Evolutionary conservation across 2,888 invertebrate species (phyloP), one percentile per base, ranked within the genome.

Genomic region (Neoascia interrupta): DNA sequence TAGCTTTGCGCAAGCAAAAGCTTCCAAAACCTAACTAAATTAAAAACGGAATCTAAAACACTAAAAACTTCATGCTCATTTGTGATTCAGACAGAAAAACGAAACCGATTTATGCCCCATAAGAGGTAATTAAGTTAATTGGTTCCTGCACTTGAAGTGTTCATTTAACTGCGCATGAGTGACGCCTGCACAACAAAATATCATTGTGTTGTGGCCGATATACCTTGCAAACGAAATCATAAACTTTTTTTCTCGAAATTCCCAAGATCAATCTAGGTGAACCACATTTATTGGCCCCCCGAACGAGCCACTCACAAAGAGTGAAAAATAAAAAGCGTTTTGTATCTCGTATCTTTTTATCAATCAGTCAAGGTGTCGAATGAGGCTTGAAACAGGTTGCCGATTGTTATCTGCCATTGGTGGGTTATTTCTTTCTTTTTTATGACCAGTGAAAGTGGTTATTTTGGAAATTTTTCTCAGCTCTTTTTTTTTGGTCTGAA

Each of bases 81-180:
- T 51, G 47, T 54, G 56, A 41, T 47, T 58, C 31, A 37, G 18
- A 23, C 43, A 56, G 15, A 47, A n/a, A 49, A 61, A 66, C 72
- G 60, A 60, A 66, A 66, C 61, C 61, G 47, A 73, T 79, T 79
- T 73, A 79, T 79, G 79, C 79, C 73, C 51, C 66, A 66, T 36
- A n/a, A n/a, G 79, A 31, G 51, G 73, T 61, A 79, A 79, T 73
- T 73, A 73, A 79, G 79, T 79, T 79, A 79, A 79, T 79, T 66
- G 56, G 49, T 73, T 19, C 8, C 36, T 68, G 61, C 68, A 73
- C 73, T 68, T 73, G 13, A 66, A 72, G 72, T 79, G 43, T 53
- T 66, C 66, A 61, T 61, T 63, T 13, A 73, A 63, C 66, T 45
- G 72, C 72, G 60, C 76, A 64, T 60, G 76, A 72, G 39, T 66